Conservation (phyloP, 2,797 vertebrate species). For the Micromesistius poutassou region DNA sequence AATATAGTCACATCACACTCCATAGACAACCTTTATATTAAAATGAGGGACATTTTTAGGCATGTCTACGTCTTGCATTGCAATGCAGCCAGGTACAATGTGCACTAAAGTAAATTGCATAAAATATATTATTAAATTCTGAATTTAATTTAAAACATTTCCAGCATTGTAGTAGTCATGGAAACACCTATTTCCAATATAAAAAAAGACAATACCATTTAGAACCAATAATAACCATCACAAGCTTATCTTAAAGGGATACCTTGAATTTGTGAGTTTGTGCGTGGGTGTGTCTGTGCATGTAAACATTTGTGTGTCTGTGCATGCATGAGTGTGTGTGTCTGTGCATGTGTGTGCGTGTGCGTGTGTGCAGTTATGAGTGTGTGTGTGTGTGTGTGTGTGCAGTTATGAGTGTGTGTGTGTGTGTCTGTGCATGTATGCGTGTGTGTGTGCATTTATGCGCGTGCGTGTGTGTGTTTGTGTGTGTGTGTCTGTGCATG, state of each 20-base stretch:
- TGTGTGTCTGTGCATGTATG: too few relatives aligned
- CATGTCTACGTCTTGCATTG: neutral
- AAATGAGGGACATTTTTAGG: neutral
- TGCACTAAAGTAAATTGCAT: neutral
- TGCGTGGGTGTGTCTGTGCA: neutral
- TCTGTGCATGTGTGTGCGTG: neutral
- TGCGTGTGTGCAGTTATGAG: neutral
- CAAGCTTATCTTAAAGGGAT: neutral
- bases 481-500: too few relatives aligned
- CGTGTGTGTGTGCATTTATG: too few relatives aligned
- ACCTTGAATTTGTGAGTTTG: neutral
- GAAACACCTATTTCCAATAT: neutral
- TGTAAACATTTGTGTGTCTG: conserved; percentile 10
- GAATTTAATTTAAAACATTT: neutral
- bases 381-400: neutral
- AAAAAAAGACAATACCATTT: neutral
- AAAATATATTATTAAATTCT: neutral
- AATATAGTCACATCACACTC: neutral
- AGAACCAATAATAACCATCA: neutral
- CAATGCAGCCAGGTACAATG: neutral
- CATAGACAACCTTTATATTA: neutral
- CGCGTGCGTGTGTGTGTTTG: too few relatives aligned
- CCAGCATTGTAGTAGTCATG: neutral
- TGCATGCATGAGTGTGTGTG: conserved; percentile 13
- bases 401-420: neutral